Percentiles rank a stretch among this genome's conserved stretches.
phyloP scores from a whole-genome alignment of 2,113 vertebrate species.

The Ia io region DNA sequence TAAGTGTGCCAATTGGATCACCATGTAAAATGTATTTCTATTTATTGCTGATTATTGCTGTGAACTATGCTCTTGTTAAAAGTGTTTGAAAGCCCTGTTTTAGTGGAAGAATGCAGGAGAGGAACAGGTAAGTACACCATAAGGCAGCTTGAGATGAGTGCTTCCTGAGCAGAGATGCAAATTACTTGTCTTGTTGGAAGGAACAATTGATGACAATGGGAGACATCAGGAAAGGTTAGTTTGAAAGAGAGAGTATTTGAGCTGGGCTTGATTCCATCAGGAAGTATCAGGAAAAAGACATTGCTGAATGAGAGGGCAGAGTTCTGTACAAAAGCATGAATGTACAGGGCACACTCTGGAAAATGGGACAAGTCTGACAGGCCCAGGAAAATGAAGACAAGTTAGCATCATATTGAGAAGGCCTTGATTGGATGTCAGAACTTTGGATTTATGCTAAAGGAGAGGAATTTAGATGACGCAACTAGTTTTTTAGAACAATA shows the following conservation, averaged over 20 bases:
- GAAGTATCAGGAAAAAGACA: not conserved
- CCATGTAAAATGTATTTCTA: not conserved
- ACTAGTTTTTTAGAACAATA: not conserved
- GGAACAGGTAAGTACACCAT: not conserved
- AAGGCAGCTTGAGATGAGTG: not conserved
- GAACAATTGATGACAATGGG: not conserved
- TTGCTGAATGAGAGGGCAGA: not conserved
- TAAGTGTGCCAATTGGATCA: not conserved
- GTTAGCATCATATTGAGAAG: not conserved
- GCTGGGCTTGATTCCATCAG: not conserved
- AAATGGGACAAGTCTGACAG: not conserved
- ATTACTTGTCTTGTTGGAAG: not conserved
- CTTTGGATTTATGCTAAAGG: conserved; percentile 2
- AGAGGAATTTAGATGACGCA: not conserved
- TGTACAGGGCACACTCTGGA: not conserved
- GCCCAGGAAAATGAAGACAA: not conserved
- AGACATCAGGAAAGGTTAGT: not conserved
- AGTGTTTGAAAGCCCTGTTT: not conserved
- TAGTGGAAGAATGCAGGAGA: not conserved
- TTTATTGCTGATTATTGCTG: not conserved
- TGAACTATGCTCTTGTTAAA: not conserved
- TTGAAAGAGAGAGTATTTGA: not conserved
- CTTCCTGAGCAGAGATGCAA: not conserved
- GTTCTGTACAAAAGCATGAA: not conserved
- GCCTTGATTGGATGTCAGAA: not conserved